Evolutionary conservation across 2,888 invertebrate genomes (phyloP).

Genomic region (Clitarchus hookeri): DNA sequence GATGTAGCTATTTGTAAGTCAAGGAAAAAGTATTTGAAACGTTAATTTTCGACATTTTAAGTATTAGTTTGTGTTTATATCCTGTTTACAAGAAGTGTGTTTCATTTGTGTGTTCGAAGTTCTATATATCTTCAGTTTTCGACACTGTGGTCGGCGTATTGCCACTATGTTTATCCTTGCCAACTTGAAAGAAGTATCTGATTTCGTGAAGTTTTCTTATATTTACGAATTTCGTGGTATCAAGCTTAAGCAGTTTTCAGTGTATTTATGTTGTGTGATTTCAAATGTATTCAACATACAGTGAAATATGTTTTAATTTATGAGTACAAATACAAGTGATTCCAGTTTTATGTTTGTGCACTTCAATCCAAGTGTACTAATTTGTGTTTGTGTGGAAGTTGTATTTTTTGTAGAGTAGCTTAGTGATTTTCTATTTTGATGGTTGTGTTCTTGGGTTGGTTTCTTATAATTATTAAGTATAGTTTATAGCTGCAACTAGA

Average conservation of each 20-base stretch:
- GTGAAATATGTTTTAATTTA: not conserved
- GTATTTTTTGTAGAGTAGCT: not conserved
- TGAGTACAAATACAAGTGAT: not conserved
- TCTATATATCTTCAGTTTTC: not conserved
- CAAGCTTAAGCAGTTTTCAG: not conserved
- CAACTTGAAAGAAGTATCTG: not conserved
- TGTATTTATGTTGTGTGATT: not conserved
- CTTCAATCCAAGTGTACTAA: not conserved
- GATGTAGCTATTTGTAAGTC: no score
- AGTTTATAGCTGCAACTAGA: not conserved
- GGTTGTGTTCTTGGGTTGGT: constrained; percentile 3
- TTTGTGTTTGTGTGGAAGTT: not conserved
- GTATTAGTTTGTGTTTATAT: no score
- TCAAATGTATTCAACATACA: no score
- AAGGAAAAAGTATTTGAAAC: no score
- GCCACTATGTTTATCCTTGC: no score
- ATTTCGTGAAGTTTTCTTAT: not conserved
- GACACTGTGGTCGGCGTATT: not conserved
- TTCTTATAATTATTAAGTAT: not conserved
- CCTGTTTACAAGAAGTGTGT: not conserved
- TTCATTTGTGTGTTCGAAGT: not conserved
- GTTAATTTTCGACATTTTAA: no score
- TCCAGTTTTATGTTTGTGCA: not conserved
- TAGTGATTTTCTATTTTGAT: not conserved
- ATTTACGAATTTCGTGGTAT: not conserved